These are phyloP conservation scores for Sepiola atlantica DNA, from an alignment of 2,888 invertebrate species.

Conservation along the genomic window DNA sequence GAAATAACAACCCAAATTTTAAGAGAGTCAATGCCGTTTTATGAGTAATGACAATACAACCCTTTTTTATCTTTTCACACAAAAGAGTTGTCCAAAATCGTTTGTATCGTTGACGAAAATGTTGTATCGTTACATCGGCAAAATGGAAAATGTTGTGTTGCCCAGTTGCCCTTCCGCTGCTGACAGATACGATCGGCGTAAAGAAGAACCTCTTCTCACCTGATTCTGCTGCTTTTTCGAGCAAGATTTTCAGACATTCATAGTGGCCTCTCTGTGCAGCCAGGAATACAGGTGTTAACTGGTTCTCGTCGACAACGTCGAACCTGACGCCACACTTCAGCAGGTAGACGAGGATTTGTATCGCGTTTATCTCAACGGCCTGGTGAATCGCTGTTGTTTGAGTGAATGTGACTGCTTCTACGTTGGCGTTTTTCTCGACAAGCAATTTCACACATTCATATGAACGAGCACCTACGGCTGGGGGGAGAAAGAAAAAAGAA, in stretches of 20 bases:
- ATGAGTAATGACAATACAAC: too few relatives aligned
- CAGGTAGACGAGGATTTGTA: conserved; percentile 56
- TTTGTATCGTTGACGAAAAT: too few relatives aligned
- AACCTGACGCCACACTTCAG: conserved; percentile 64
- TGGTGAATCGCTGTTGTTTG: conserved; percentile 67
- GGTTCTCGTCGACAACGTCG: conserved; percentile 61
- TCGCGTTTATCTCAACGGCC: conserved; percentile 60
- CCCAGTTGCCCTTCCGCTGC: too few relatives aligned
- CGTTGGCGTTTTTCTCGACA: conserved; percentile 62
- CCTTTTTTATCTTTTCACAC: too few relatives aligned
- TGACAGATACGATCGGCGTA: neutral
- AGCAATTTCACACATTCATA: conserved; percentile 63
- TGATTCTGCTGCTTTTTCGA: conserved; percentile 61
- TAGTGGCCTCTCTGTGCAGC: conserved; percentile 70
- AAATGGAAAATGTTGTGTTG: too few relatives aligned
- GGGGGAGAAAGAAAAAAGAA: conserved; percentile 48
- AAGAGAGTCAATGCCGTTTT: too few relatives aligned
- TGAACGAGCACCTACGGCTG: conserved; percentile 60
- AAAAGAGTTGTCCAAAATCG: too few relatives aligned
- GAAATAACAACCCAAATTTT: too few relatives aligned
- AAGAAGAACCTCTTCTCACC: conserved; percentile 52
- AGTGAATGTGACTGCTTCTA: conserved; percentile 64
- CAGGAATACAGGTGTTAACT: conserved; percentile 71
- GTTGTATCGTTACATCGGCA: too few relatives aligned
- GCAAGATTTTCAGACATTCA: conserved; percentile 66